A percentile compares a stretch with the other conserved stretches of the same genome.
phyloP scores from a whole-genome alignment of 2,797 vertebrate genomes.

The Labeo calbasu region DNA sequence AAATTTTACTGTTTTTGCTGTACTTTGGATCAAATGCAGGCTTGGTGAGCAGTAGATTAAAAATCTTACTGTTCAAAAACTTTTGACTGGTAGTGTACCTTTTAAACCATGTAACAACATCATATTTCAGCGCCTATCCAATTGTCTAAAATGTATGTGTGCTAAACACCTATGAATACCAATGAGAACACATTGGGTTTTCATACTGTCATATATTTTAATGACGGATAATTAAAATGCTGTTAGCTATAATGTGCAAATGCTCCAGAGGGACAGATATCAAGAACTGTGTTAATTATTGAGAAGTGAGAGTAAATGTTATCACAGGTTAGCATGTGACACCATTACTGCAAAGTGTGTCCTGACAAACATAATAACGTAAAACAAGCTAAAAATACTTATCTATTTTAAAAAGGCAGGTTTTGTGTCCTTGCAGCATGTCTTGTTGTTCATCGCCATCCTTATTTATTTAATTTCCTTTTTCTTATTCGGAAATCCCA shows the following conservation, averaged over 20 bases:
- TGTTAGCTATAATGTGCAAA: conserved; percentile 4
- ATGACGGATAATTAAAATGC: not conserved
- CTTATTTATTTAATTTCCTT: not conserved
- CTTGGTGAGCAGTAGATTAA: no score
- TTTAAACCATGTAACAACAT: not conserved
- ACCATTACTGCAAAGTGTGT: conserved; percentile 2
- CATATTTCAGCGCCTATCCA: not conserved
- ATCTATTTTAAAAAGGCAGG: not conserved
- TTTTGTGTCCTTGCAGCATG: not conserved
- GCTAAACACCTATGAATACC: not conserved
- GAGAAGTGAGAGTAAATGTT: not conserved
- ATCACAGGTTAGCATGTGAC: conserved; percentile 7
- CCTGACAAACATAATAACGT: not conserved
- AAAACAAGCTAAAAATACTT: conserved; percentile 11
- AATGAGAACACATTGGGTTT: not conserved
- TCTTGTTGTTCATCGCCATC: not conserved
- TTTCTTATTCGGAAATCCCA: conserved; percentile 2
- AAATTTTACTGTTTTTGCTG: no score
- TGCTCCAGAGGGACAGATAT: not conserved
- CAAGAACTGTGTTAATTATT: conserved; percentile 1
- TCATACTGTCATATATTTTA: conserved; percentile 5
- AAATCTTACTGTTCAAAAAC: no score
- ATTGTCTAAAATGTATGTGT: not conserved
- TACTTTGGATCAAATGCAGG: no score
- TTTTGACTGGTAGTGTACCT: not conserved